Base-by-base conservation (phyloP, 2,113 vertebrate species). In the Casuarius casuarius region DNA sequence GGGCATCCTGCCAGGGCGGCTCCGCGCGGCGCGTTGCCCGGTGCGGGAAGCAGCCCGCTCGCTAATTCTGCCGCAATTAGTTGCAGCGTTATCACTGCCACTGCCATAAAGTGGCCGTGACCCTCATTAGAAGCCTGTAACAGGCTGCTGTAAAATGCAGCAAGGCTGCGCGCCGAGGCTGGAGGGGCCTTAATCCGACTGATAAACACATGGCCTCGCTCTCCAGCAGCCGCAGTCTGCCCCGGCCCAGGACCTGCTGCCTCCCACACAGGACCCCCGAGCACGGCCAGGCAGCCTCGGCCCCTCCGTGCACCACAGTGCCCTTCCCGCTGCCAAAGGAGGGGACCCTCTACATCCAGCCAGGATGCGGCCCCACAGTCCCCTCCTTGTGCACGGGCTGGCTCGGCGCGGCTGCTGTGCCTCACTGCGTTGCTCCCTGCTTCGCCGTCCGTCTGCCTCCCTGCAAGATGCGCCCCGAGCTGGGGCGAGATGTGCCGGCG, bases 121-220 rank as follows among this genome's bases (percentile, higher is more conserved):
- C 91, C 89, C 96, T 97, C 97, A 97, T 97, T 97, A 97, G 95
- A 66, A 97, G 89, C 89, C 96, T 89, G 77, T 97, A 96, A 97
- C 23, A 2, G 17, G 74, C 87, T 9, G 0, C 87, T 77, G 54
- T 97, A 97, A 97, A 97, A 91, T 72, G 38, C 52, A 4, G 23
- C 28, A 46, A 89, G 94, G 78, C 63, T 46, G 9, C 2, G 3
- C 95, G 90, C 78, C 92, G 58, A 70, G 6, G 10, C 20, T 87
- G 81, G 78, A 90, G 87, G 46, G 87, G 79, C 80, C 86, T 87
- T 97, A 97, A 96, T 97, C 91, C 20, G 12, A 48, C 40, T 93
- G 73, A 93, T 97, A 96, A 97, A 97, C 96, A 97, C 89, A 61
- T 86, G 0, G 1, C 86, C 74, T 75, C 71, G 23, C 89, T 72